These are phyloP conservation scores for Tetranychus truncatus DNA, from an alignment of 2,888 invertebrate genomes.

Conservation along the genomic window DNA sequence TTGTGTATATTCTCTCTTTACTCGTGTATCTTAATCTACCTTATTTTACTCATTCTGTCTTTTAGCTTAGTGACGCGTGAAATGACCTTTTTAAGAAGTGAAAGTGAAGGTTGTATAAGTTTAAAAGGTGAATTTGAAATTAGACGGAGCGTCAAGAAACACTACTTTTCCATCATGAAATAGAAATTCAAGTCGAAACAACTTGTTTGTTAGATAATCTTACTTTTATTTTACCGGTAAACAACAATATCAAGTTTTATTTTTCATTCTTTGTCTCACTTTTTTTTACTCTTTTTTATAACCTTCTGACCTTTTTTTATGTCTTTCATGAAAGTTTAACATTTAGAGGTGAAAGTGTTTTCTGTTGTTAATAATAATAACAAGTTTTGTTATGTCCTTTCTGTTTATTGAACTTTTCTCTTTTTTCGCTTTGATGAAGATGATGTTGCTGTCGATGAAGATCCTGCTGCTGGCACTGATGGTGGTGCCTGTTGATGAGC, in stretches of 20 bases:
- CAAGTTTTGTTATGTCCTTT: background rate
- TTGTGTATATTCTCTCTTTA: background rate
- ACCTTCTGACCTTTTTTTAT: background rate
- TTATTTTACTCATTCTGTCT: background rate
- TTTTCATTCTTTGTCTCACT: background rate
- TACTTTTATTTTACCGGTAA: background rate
- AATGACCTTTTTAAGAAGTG: background rate
- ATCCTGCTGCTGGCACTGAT: background rate
- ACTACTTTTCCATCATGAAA: background rate
- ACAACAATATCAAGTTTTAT: background rate
- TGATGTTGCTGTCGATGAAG: background rate
- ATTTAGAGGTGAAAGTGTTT: background rate
- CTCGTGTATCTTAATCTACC: background rate
- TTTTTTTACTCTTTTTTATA: background rate
- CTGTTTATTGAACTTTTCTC: too few species aligned
- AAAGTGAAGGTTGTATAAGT: conserved; percentile 1
- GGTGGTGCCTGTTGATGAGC: background rate
- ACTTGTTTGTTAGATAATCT: background rate
- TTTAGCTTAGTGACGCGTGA: background rate
- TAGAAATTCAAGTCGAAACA: background rate
- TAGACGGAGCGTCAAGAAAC: background rate
- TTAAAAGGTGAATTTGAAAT: background rate
- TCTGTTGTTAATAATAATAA: background rate
- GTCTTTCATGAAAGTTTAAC: background rate
- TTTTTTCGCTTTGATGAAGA: background rate